Percentiles rank a stretch among this genome's conserved stretches.
Conservation (phyloP, 2,888 invertebrate genomes). For the Stenurella melanura region DNA sequence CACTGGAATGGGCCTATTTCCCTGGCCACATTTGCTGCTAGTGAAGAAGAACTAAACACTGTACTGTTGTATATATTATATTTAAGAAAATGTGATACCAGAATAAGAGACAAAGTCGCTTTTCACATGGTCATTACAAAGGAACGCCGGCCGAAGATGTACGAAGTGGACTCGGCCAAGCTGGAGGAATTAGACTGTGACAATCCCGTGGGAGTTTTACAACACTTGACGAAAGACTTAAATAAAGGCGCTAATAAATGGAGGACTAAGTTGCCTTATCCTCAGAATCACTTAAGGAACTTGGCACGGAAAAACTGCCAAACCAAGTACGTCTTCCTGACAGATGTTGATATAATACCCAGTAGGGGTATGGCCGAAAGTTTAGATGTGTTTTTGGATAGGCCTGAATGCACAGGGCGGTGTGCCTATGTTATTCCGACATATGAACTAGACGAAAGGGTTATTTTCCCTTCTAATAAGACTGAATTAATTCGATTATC, state of each 20-base stretch:
- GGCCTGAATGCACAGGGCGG: constrained; percentile 74
- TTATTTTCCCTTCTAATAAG: constrained; percentile 88
- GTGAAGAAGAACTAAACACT: constrained; percentile 84
- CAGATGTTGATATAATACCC: constrained; percentile 92
- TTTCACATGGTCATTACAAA: constrained; percentile 85
- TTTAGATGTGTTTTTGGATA: constrained; percentile 81
- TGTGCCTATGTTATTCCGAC: constrained; percentile 95
- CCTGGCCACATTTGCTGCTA: constrained; percentile 86
- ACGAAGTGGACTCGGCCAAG: constrained; percentile 68
- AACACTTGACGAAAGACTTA: constrained; percentile 75
- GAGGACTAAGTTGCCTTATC: constrained; percentile 86
- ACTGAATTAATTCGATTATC: constrained; percentile 85
- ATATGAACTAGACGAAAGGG: constrained; percentile 88
- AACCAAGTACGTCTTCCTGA: constrained; percentile 86
- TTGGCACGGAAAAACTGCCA: constrained; percentile 90
- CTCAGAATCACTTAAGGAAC: constrained; percentile 92
- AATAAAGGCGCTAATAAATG: constrained; percentile 72
- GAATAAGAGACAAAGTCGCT: constrained; percentile 83
- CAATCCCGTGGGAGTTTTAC: constrained; percentile 80
- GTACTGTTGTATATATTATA: constrained; percentile 85
- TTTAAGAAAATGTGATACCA: constrained; percentile 83
- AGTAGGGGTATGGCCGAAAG: constrained; percentile 82
- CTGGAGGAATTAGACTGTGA: constrained; percentile 77
- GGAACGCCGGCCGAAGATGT: constrained; percentile 71
- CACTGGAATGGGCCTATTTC: constrained; percentile 93